phyloP scores from a whole-genome alignment of 2,113 vertebrate genomes.

The Heloderma charlesbogerti region DNA sequence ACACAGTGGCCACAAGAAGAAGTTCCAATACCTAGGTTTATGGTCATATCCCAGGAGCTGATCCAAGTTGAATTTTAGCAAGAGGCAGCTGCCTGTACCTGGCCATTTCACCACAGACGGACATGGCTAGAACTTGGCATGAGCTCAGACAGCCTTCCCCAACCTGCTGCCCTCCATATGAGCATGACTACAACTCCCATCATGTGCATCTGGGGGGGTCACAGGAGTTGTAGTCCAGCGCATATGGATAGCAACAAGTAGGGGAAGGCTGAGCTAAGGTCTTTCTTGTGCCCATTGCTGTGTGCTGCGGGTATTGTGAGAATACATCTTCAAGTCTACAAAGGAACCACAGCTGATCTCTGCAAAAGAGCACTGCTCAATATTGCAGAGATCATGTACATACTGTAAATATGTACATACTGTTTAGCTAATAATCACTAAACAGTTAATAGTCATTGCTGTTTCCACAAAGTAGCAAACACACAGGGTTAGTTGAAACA shows the following conservation, averaged over 20 bases:
- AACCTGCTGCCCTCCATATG: too few relatives aligned
- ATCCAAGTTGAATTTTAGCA: neutral
- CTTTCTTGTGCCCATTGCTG: neutral
- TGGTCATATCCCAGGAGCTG: neutral
- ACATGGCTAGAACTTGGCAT: neutral
- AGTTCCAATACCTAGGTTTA: neutral
- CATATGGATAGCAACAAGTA: too few relatives aligned
- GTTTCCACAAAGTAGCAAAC: neutral
- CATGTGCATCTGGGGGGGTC: too few relatives aligned
- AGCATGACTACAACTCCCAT: too few relatives aligned
- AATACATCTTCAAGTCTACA: neutral
- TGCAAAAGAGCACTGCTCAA: rapidly evolving
- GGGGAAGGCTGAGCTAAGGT: too few relatives aligned
- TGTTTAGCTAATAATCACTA: rapidly evolving
- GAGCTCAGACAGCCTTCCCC: neutral
- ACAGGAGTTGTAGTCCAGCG: too few relatives aligned
- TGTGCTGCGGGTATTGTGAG: neutral
- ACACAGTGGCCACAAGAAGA: neutral
- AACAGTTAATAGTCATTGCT: rapidly evolving
- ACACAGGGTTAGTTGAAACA: neutral
- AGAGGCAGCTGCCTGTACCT: neutral
- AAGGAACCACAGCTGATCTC: neutral
- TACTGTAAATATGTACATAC: rapidly evolving
- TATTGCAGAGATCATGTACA: rapidly evolving
- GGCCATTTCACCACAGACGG: neutral